Evolutionary conservation across 2,888 invertebrate genomes (phyloP), one percentile per base, ranked within the genome.

Genomic region (Pogonocherus hispidulus): DNA sequence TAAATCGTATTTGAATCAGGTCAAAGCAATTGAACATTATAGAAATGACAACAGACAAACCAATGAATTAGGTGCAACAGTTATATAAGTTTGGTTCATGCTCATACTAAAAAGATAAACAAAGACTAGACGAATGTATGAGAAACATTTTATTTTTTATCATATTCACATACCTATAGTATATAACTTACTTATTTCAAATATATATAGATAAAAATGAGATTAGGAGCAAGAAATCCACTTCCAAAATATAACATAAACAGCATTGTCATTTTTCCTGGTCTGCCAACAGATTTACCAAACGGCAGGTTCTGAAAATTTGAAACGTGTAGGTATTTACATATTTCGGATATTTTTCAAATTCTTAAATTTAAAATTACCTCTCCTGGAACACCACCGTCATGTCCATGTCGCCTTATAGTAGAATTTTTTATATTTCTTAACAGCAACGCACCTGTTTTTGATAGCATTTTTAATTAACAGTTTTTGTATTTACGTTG

Each of bases 281-380:
- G 89, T 86, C 93, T 94, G 71, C 83, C 76, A 73, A 93, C 88
- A 78, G 67, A 71, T 56, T 74, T 73, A 3, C 86, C 86, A 79
- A 94, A 93, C 0, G 94, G 94, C 74, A 94, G 84, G 82, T 93
- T 94, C 94, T 94, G 87, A 11, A 90, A 90, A 65, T 46, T 4
- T 27, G 3, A 27, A 27, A 27, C 8, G 27, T 5, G 8, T 27
- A 27, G 8, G 4, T n/a, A n/a, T n/a, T n/a, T n/a, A n/a, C n/a
- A n/a, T n/a, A n/a, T 37, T 8, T 37, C 18, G 11, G n/a, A 55
- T 37, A 35, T 60, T 69, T 60, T 35, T 27, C 8, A 70, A 67
- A 70, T 16, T 14, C 46, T 14, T 35, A 63, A 11, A 41, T 52
- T 66, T n/a, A n/a, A n/a, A n/a, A 78, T 82, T 82, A 87, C 87